Percentiles rank a stretch among this genome's conserved stretches.
phyloP scores from a whole-genome alignment of 2,888 invertebrate species.

The Crioceris asparagi region DNA sequence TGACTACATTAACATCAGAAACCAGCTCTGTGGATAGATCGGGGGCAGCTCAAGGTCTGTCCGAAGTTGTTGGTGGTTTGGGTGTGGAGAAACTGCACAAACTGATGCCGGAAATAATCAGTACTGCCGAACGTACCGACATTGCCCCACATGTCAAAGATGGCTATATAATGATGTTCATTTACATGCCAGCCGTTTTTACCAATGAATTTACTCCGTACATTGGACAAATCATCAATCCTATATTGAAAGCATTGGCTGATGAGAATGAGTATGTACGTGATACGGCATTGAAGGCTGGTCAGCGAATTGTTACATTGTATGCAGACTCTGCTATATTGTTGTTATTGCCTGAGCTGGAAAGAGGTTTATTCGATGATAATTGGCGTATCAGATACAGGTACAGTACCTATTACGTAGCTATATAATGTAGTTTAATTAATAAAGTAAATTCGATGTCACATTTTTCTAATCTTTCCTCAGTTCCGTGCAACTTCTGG shows the following conservation, averaged over 20 bases:
- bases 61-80: conserved; percentile 93
- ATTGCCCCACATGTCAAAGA: conserved; percentile 96
- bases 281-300: conserved; percentile 93
- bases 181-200: conserved; percentile 97
- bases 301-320: conserved; percentile 90
- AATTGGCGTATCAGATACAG: conserved; percentile 92
- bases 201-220: conserved; percentile 92
- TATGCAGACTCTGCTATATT: conserved; percentile 94
- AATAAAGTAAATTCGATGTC: neutral
- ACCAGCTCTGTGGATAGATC: conserved; percentile 90
- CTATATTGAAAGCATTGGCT: conserved; percentile 91
- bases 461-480: too few species aligned
- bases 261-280: conserved; percentile 99
- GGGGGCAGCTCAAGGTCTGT: conserved; percentile 83
- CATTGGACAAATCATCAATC: conserved; percentile 83
- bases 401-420: conserved; percentile 15
- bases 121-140: conserved; percentile 84
- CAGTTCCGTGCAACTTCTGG: conserved; percentile 88
- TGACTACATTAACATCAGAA: conserved; percentile 94
- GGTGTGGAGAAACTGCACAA: conserved; percentile 91
- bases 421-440: neutral
- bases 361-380: conserved; percentile 90
- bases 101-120: conserved; percentile 95
- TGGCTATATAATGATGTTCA: conserved; percentile 99
- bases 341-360: conserved; percentile 84